Conservation (phyloP, 1,140 invertebrate genomes). For the Leptopilina clavipes region DNA sequence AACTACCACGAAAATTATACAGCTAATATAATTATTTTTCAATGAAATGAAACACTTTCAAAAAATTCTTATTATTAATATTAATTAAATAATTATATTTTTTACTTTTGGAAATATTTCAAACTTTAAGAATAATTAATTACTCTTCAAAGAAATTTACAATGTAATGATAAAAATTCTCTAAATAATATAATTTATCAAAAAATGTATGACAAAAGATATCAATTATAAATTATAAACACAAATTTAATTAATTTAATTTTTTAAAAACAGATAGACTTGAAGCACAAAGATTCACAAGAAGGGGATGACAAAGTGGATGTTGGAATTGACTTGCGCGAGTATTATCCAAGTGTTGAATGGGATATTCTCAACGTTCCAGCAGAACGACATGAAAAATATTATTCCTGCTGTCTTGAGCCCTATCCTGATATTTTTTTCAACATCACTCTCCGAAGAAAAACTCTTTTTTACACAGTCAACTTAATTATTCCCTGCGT, state of each 20-base stretch:
- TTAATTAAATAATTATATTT: not conserved
- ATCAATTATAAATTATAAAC: not conserved
- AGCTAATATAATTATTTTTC: not conserved
- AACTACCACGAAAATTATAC: too few species aligned
- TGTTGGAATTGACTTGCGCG: conserved; percentile 92
- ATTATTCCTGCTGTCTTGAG: conserved; percentile 91
- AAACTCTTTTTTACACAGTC: conserved; percentile 97
- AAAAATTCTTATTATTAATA: too few species aligned
- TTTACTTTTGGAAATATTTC: too few species aligned
- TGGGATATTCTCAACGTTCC: conserved; percentile 98
- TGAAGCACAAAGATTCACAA: conserved; percentile 91
- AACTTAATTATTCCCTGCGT: conserved; percentile 96
- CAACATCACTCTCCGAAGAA: conserved; percentile 95
- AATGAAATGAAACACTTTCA: not conserved
- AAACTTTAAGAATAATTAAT: too few species aligned
- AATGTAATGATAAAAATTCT: too few species aligned
- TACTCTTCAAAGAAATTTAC: not conserved
- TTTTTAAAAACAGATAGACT: conserved; percentile 83
- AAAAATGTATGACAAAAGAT: conserved; percentile 2
- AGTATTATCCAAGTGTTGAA: conserved; percentile 97
- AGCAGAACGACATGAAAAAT: conserved; percentile 91
- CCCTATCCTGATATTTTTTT: conserved; percentile 97
- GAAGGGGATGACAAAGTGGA: conserved; percentile 86
- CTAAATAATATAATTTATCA: not conserved
- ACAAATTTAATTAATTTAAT: not conserved